phyloP scores from a whole-genome alignment of 2,797 vertebrate species.

The Argentina silus region DNA sequence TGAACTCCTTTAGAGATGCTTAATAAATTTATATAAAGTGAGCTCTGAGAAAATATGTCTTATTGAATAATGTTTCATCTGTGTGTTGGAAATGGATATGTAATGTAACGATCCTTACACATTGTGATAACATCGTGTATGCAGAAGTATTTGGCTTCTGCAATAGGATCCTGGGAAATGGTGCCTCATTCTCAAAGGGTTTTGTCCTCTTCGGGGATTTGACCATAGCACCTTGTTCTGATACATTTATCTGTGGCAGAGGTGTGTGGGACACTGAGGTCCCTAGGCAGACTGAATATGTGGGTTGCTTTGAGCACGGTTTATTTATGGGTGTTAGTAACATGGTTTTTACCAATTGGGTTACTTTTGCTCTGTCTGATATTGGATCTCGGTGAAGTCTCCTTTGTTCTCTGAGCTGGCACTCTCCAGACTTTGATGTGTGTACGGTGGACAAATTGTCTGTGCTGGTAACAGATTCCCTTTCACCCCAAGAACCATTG shows the following conservation, averaged over 20 bases:
- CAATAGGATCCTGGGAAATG: constrained; percentile 11
- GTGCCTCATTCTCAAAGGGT: neutral
- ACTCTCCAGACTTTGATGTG: neutral
- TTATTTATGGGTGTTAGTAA: constrained; percentile 39
- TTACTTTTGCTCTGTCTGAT: neutral
- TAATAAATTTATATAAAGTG: neutral
- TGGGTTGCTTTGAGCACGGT: neutral
- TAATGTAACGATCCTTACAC: constrained; percentile 41
- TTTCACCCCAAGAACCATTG: neutral
- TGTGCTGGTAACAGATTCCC: constrained; percentile 5
- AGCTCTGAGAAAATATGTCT: neutral
- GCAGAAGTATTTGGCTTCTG: constrained; percentile 23
- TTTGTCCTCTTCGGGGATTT: neutral
- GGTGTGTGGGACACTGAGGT: neutral
- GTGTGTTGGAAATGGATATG: no score
- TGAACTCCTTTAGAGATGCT: neutral
- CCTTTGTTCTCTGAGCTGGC: neutral
- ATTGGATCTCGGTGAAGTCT: neutral
- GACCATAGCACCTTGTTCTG: constrained; percentile 14
- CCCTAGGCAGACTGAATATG: neutral
- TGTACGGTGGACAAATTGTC: neutral
- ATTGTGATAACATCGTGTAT: constrained; percentile 40
- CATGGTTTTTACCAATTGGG: neutral
- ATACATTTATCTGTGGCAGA: constrained; percentile 32
- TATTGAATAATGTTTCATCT: neutral